These are phyloP conservation scores for Drosophila nebulosa DNA, from an alignment of 1,140 invertebrate genomes.

Conservation along the genomic window DNA sequence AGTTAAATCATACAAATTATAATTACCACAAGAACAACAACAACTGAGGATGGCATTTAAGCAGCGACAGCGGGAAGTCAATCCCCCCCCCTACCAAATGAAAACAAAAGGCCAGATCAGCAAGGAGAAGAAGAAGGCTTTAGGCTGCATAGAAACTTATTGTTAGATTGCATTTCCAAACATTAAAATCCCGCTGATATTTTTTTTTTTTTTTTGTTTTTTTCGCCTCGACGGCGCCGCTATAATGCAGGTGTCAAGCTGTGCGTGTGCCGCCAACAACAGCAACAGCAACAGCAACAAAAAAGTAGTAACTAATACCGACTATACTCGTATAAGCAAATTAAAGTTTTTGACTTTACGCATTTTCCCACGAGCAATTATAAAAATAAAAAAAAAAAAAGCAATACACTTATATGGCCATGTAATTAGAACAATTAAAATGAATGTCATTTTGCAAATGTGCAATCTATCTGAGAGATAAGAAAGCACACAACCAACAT, in stretches of 20 bases:
- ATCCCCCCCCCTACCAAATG: not conserved
- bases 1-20: conserved; percentile 10
- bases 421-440: conserved; percentile 77
- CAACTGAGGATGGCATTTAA: conserved; percentile 52
- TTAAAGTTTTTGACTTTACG: not conserved
- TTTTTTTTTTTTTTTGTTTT: not conserved
- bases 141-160: conserved; percentile 18
- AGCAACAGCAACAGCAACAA: too few relatives aligned
- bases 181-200: not conserved
- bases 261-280: conserved; percentile 59
- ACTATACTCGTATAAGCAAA: conserved; percentile 14
- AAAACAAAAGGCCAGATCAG: conserved; percentile 38
- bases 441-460: conserved; percentile 33
- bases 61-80: conserved; percentile 59
- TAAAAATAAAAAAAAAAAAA: conserved; percentile 8
- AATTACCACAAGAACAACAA: conserved; percentile 20
- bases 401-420: conserved; percentile 16
- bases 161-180: not conserved
- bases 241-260: conserved; percentile 68
- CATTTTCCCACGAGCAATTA: conserved; percentile 67
- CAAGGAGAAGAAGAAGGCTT: conserved; percentile 11
- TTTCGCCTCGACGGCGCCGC: conserved; percentile 31
- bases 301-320: not conserved
- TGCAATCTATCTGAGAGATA: conserved; percentile 43
- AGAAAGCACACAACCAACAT: too few relatives aligned